These are phyloP conservation scores for Ciona savignyi DNA, from an alignment of 23 tunicate genomes.

Conservation along the genomic window DNA sequence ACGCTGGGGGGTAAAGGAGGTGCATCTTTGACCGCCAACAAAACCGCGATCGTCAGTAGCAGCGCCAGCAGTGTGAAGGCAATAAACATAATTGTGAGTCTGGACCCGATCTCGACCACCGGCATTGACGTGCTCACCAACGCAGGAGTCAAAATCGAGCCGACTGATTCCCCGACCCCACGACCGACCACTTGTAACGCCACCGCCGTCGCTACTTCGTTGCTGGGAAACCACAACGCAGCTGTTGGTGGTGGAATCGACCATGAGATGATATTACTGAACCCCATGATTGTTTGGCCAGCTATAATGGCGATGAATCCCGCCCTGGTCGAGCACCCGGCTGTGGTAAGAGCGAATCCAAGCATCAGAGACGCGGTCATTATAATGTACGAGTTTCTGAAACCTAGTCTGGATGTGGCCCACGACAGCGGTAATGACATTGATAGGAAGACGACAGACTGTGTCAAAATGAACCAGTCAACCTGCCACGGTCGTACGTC, in stretches of 20 bases:
- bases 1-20: constrained; percentile 44
- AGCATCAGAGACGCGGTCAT: constrained; percentile 20
- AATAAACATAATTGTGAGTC: constrained; percentile 15
- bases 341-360: constrained; percentile 28
- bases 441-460: constrained; percentile 28
- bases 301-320: constrained; percentile 16
- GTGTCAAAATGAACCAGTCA: constrained; percentile 44
- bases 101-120: too few species aligned
- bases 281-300: constrained; percentile 55
- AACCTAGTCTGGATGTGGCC: constrained; percentile 21
- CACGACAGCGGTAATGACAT: constrained; percentile 28
- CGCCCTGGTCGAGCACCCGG: neutral
- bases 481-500: constrained; percentile 46
- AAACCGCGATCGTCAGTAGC: neutral
- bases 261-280: constrained; percentile 54
- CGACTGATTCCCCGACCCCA: constrained; percentile 58
- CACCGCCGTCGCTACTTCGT: constrained; percentile 54
- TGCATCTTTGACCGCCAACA: constrained; percentile 6
- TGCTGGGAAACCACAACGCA: constrained; percentile 44
- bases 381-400: constrained; percentile 10
- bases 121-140: too few species aligned
- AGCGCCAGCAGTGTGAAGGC: constrained; percentile 8
- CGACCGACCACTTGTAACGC: constrained; percentile 53
- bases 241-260: constrained; percentile 52
- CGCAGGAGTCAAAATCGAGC: constrained; percentile 35